Evolutionary conservation across 2,797 vertebrate genomes (phyloP).

Genomic region (Benthosema pterotum): DNA sequence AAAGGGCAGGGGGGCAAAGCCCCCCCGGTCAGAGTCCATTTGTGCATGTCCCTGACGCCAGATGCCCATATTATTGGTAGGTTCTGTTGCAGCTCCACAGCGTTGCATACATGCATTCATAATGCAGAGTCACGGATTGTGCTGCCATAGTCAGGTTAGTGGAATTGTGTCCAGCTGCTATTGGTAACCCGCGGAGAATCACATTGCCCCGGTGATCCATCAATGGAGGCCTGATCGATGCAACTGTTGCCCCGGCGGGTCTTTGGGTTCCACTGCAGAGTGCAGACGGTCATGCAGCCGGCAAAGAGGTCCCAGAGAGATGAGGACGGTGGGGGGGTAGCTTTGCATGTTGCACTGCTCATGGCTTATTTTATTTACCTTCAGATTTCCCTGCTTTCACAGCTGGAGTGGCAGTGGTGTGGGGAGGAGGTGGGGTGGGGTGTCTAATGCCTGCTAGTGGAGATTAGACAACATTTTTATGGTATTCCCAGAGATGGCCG

Average conservation of each 20-base stretch:
- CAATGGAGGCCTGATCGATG: slow-evolving; percentile 39
- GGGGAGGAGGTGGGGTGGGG: slow-evolving; percentile 19
- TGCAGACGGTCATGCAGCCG: slow-evolving; percentile 41
- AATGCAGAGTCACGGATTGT: neutral
- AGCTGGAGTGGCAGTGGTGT: neutral
- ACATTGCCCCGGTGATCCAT: slow-evolving; percentile 51
- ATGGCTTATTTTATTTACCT: slow-evolving; percentile 56
- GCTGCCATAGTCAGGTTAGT: slow-evolving; percentile 25
- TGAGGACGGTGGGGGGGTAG: slow-evolving; percentile 33
- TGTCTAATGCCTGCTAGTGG: slow-evolving; percentile 22
- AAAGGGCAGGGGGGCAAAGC: too few species aligned
- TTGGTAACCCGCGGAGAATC: slow-evolving; percentile 41
- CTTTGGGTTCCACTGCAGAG: slow-evolving; percentile 22
- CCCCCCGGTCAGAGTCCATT: too few species aligned
- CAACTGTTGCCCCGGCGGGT: slow-evolving; percentile 47
- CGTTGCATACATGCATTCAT: slow-evolving; percentile 21
- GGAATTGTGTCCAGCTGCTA: slow-evolving; percentile 42
- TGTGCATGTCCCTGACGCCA: too few species aligned
- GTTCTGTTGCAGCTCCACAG: slow-evolving; percentile 11
- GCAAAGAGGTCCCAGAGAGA: slow-evolving; percentile 26
- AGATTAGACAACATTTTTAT: slow-evolving; percentile 42
- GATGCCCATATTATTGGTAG: slow-evolving; percentile 40
- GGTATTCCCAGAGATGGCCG: slow-evolving; percentile 30
- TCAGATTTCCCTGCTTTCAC: slow-evolving; percentile 31
- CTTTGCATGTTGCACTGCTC: slow-evolving; percentile 60